Conservation (phyloP, 2,113 vertebrate species). For the Bambusicola thoracicus region DNA sequence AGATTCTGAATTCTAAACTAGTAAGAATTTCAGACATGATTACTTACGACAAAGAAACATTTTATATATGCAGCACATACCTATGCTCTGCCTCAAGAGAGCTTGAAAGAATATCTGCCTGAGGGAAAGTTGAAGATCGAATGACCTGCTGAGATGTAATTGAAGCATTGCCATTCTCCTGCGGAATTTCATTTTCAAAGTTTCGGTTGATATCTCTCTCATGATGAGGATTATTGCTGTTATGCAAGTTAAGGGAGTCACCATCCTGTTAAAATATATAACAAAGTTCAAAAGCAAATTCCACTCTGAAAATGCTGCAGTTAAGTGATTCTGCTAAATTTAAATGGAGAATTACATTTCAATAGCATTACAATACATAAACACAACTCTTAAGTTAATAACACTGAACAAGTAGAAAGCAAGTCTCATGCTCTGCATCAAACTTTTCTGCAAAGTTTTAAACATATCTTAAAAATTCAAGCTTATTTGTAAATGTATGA, state of each 20-base stretch:
- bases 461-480: not conserved
- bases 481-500: not conserved
- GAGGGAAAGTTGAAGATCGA: slow-evolving; percentile 77
- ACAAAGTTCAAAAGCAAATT: not conserved
- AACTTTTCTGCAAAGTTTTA: not conserved
- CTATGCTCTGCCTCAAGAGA: slow-evolving; percentile 86
- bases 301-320: not conserved
- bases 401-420: not conserved
- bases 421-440: not conserved
- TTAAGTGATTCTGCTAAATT: not conserved
- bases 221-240: slow-evolving; percentile 72
- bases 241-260: slow-evolving; percentile 74
- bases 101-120: slow-evolving; percentile 81
- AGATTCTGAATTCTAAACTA: not conserved
- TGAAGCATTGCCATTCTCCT: slow-evolving; percentile 76
- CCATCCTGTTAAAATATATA: slow-evolving; percentile 53
- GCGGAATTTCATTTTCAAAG: slow-evolving; percentile 70
- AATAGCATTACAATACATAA: not conserved
- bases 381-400: not conserved
- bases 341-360: not conserved
- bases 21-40: not conserved
- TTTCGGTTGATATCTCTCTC: slow-evolving; percentile 80
- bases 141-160: slow-evolving; percentile 72
- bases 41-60: not conserved
- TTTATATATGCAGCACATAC: slow-evolving; percentile 56